phyloP scores from a whole-genome alignment of 2,113 vertebrate species.

The Heliornis fulica region DNA sequence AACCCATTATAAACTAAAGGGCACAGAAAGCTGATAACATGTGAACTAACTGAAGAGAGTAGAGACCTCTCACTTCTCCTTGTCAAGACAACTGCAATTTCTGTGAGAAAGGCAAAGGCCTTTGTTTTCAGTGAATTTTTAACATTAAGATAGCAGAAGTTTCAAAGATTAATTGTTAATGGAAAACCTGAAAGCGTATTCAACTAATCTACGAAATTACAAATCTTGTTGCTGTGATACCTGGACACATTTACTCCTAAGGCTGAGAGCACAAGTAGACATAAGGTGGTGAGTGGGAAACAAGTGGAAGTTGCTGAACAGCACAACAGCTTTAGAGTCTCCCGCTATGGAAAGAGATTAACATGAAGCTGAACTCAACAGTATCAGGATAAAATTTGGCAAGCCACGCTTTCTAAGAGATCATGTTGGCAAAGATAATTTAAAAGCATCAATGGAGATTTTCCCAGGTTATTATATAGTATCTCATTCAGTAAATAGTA shows the following conservation, averaged over 20 bases:
- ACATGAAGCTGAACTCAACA: neutral
- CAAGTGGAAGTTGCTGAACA: neutral
- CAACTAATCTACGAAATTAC: neutral
- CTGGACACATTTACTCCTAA: neutral
- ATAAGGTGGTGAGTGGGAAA: neutral
- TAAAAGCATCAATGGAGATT: neutral
- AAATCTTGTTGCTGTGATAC: neutral
- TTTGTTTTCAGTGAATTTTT: neutral
- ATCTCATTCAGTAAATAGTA: neutral
- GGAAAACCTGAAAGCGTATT: neutral
- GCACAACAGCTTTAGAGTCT: neutral
- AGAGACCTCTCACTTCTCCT: neutral
- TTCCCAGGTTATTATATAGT: neutral
- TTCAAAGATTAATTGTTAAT: neutral
- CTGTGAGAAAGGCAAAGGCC: neutral
- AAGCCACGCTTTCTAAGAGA: neutral
- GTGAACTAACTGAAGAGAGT: neutral
- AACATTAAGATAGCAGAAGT: neutral
- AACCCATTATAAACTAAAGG: neutral
- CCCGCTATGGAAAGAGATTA: neutral
- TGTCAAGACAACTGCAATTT: neutral
- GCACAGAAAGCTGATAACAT: neutral
- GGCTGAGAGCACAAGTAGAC: neutral
- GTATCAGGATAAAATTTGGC: neutral
- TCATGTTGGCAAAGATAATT: neutral